Evolutionary conservation across 2,888 invertebrate genomes (phyloP).

Genomic region (Drosophila nr. fundita): DNA sequence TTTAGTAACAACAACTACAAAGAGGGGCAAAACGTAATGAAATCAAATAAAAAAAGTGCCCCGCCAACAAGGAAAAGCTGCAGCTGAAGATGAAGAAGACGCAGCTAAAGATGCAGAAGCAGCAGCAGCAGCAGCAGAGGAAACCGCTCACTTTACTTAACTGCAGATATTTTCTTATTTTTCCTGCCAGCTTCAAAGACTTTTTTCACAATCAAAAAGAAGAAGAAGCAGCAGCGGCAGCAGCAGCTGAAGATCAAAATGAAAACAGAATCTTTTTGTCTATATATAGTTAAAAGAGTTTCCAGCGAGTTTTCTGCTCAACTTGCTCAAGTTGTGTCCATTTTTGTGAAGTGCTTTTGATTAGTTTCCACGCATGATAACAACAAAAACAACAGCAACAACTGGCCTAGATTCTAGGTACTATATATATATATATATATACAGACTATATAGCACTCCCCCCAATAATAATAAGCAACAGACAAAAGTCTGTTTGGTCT

Average conservation of each 20-base stretch:
- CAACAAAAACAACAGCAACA: conserved; percentile 22
- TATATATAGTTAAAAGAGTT: conserved; percentile 63
- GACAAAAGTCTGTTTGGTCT: conserved; percentile 36
- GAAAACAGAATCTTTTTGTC: conserved; percentile 50
- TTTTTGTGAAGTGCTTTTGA: conserved; percentile 68
- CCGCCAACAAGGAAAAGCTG: conserved; percentile 34
- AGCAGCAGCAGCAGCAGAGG: conserved; percentile 19
- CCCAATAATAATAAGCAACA: conserved; percentile 19
- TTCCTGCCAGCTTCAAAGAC: conserved; percentile 62
- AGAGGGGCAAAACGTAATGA: conserved; percentile 65
- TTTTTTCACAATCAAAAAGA: conserved; percentile 43
- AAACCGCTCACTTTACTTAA: conserved; percentile 46
- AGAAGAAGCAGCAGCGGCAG: background rate
- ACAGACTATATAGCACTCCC: conserved; percentile 25
- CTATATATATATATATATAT: conserved; percentile 12
- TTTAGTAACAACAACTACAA: conserved; percentile 65
- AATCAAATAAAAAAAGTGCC: conserved; percentile 73
- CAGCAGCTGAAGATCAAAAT: conserved; percentile 28
- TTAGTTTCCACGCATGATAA: conserved; percentile 40
- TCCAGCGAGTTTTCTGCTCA: conserved; percentile 15
- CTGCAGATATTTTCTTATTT: conserved; percentile 40
- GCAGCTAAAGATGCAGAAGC: conserved; percentile 8
- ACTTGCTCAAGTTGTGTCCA: conserved; percentile 35
- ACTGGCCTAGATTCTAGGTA: conserved; percentile 62
- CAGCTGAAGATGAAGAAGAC: conserved; percentile 12